phyloP scores from a whole-genome alignment of 2,113 vertebrate species.

The Ranitomeya variabilis region DNA sequence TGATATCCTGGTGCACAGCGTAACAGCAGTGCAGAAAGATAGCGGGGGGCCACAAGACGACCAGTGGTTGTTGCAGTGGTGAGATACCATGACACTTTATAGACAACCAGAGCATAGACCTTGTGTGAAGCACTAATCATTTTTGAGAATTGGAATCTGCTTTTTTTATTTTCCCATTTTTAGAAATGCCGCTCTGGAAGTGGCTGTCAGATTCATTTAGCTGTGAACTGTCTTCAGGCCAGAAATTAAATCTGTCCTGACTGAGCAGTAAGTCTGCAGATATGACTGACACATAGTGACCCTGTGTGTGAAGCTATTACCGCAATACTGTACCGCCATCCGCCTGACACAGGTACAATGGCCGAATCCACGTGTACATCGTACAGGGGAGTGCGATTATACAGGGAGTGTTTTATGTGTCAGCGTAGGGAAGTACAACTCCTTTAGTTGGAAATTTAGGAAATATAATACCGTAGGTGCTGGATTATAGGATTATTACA shows the following conservation, averaged over 20 bases:
- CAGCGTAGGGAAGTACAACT: background rate
- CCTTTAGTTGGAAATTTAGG: background rate
- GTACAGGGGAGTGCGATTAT: background rate
- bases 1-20: no score
- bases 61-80: no score
- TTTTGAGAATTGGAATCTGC: slow-evolving; percentile 2
- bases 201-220: slow-evolving; percentile 17
- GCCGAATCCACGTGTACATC: background rate
- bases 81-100: background rate
- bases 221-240: slow-evolving; percentile 3
- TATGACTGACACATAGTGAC: background rate
- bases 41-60: no score
- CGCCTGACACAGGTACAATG: background rate
- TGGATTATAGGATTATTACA: no score
- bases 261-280: background rate
- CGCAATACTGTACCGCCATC: background rate
- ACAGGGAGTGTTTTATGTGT: background rate
- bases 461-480: background rate
- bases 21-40: no score
- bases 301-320: background rate
- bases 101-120: background rate
- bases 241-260: background rate
- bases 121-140: background rate
- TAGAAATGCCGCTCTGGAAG: background rate
- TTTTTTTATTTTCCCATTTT: background rate